Percentiles rank a stretch among this genome's conserved stretches.
phyloP scores from a whole-genome alignment of 2,888 invertebrate genomes.

The Carabus problematicus region DNA sequence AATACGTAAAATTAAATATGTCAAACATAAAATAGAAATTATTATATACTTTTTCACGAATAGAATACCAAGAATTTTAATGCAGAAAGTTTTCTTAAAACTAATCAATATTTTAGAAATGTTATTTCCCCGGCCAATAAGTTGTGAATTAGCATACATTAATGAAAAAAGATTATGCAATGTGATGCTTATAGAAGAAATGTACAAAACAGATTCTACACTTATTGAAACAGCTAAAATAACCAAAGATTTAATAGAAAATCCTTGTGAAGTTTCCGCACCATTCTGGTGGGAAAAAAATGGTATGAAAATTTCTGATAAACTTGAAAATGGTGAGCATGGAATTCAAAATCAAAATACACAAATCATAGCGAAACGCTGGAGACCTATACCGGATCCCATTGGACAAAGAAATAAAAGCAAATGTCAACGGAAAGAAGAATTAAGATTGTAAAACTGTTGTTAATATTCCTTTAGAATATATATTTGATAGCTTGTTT shows the following conservation, averaged over 20 bases:
- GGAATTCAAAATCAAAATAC: conserved; percentile 26
- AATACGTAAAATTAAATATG: background rate
- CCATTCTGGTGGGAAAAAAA: conserved; percentile 54
- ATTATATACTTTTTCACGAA: background rate
- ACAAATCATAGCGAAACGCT: conserved; percentile 55
- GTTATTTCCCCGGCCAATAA: conserved; percentile 65
- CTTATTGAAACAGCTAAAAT: conserved; percentile 45
- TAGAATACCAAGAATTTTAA: too few species aligned
- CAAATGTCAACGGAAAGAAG: conserved; percentile 53
- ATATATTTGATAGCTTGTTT: background rate
- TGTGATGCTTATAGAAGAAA: conserved; percentile 49
- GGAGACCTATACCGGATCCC: conserved; percentile 63
- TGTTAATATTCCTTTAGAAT: background rate
- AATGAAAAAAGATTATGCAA: conserved; percentile 56
- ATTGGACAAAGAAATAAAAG: conserved; percentile 53
- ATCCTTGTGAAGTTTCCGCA: conserved; percentile 48
- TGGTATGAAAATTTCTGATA: background rate
- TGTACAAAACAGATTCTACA: conserved; percentile 43
- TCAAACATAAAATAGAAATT: background rate
- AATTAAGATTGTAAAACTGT: conserved; percentile 52
- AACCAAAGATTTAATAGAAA: conserved; percentile 46
- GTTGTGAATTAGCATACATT: conserved; percentile 65
- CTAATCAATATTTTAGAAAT: too few species aligned
- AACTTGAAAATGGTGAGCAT: background rate
- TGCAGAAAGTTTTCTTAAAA: background rate